Conservation (phyloP, 2,113 vertebrate genomes). For the Chloropsis cyanopogon region DNA sequence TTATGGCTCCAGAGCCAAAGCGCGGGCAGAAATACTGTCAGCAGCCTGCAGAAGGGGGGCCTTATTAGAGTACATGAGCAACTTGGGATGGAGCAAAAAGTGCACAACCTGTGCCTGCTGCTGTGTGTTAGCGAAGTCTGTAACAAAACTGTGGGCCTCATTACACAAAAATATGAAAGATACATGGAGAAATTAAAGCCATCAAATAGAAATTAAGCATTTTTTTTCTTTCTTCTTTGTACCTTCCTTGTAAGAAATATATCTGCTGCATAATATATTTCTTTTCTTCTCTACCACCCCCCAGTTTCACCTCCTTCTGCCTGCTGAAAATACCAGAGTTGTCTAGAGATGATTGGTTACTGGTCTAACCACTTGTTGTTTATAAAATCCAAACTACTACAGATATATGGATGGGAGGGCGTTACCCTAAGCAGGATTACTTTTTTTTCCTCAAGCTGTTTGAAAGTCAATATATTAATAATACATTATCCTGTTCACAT, state of each 20-base stretch:
- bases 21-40: neutral
- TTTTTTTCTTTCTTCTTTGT: neutral
- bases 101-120: neutral
- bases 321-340: neutral
- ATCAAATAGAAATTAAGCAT: neutral
- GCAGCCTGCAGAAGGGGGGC: neutral
- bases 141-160: neutral
- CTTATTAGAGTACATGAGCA: neutral
- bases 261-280: neutral
- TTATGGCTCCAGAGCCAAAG: neutral
- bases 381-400: neutral
- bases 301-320: neutral
- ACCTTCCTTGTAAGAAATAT: neutral
- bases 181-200: neutral
- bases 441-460: neutral
- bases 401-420: neutral
- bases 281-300: neutral
- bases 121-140: rapidly evolving
- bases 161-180: neutral
- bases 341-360: neutral
- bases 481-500: neutral
- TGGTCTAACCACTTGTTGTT: neutral
- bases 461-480: neutral
- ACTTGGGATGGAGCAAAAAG: neutral
- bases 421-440: neutral